Evolutionary conservation across 2,888 invertebrate species (phyloP), one percentile per base, ranked within the genome.

Genomic region (Scaptomyza caliginosa): DNA sequence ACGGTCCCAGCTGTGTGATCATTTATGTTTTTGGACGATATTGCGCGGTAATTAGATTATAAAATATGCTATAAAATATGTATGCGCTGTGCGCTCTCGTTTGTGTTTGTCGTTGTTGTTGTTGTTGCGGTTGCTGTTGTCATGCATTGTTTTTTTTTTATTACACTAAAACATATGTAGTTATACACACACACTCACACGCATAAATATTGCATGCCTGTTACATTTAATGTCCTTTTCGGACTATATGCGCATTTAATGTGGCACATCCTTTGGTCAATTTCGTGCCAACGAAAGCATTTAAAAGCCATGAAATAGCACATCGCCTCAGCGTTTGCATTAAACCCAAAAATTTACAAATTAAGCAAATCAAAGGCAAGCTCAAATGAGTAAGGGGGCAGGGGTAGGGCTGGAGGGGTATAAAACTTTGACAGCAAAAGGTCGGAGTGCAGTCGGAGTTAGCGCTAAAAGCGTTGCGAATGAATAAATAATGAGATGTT

Each of bases 1-100:
- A 36, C 39, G 49, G 74, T 75, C 85, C 81, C 83, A 83, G 81
- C 86, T 83, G 86, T 64, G 82, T 75, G 84, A 83, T 83, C 82
- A 72, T 71, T 82, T 79, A 72, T 72, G 75, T 70, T 71, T 32
- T 57, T 73, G 71, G 73, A 71, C 75, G 73, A 73, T 76, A 75
- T 75, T 82, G 65, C 65, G 70, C 75, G 74, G 79, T 87, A 89
- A 89, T 89, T 89, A 88, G 87, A 84, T 89, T 89, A 88, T 88
- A 88, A 89, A 88, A 86, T 88, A 88, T 85, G 74, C 71, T 56
- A 87, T 88, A 80, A 87, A 86, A 81, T 77, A 84, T 80, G 74
- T 62, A 79, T 84, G 69, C 52, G 26, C 23, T 50, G 36, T 32
- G 40, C 10, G 34, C 4, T 21, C 13, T 13, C 13, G 17, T 19